Evolutionary conservation across 1,140 invertebrate species (phyloP).

Genomic region (Whitmania pigra): DNA sequence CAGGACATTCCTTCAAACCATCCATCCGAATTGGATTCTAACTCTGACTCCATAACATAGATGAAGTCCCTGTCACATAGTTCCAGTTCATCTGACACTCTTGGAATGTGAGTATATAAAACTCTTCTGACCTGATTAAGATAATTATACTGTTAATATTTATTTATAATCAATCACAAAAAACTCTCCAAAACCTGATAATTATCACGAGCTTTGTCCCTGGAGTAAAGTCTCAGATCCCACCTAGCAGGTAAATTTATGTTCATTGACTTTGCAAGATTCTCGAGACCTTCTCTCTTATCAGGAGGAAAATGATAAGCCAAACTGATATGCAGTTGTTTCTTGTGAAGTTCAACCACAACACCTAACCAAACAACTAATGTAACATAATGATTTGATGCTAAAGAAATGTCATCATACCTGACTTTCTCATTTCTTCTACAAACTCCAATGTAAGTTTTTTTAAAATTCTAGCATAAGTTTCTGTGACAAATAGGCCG

Average conservation of each 20-base stretch:
- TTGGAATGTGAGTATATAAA: slow-evolving; percentile 60
- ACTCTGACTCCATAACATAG: slow-evolving; percentile 60
- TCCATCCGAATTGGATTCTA: slow-evolving; percentile 60
- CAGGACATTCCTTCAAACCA: slow-evolving; percentile 77
- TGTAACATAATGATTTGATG: not conserved
- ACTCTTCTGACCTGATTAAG: slow-evolving; percentile 59
- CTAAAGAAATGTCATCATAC: slow-evolving; percentile 33
- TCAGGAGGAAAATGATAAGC: slow-evolving; percentile 69
- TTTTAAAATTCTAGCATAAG: slow-evolving; percentile 61
- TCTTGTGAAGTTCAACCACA: slow-evolving; percentile 60
- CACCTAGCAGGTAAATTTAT: slow-evolving; percentile 54
- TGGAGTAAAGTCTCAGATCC: slow-evolving; percentile 72
- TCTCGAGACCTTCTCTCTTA: slow-evolving; percentile 58
- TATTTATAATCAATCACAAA: not conserved
- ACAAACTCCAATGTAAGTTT: slow-evolving; percentile 60
- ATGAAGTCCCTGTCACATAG: slow-evolving; percentile 71
- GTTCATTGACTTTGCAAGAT: slow-evolving; percentile 57
- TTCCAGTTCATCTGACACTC: slow-evolving; percentile 68
- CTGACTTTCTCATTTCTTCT: slow-evolving; percentile 58
- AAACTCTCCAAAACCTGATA: slow-evolving; percentile 50
- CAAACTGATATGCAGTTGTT: slow-evolving; percentile 70
- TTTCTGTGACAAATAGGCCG: slow-evolving; percentile 67
- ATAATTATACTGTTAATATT: not conserved
- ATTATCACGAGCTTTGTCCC: slow-evolving; percentile 59
- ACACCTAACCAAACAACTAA: slow-evolving; percentile 45